Evolutionary conservation across 2,888 invertebrate species (phyloP), one percentile per base, ranked within the genome.

Genomic region (Xestia xanthographa): DNA sequence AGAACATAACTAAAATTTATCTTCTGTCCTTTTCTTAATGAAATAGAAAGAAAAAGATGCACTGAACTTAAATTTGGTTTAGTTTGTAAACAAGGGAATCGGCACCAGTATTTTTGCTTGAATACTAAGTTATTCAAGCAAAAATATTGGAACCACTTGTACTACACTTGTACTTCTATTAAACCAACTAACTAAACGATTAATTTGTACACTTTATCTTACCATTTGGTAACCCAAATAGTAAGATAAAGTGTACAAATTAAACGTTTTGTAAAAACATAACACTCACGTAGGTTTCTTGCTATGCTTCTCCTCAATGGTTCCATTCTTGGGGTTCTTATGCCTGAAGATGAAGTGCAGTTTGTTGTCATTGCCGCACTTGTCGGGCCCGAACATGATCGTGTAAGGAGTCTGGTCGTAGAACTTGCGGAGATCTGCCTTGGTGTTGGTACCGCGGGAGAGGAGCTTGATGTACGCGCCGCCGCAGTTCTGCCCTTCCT

Each of bases 381-480:
- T 99, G 97, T 99, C 99, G 14, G 99, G 99, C 0, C 99, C 99
- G 96, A 99, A 99, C 99, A 99, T 99, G 91, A 99, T 99, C 4
- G 99, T 98, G 96, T 99, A 99, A 0, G 99, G 98, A 0, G 99
- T 99, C 95, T 99, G 99, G 96, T 99, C 99, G 93, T 98, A 97
- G 96, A 99, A 99, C 91, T 97, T 97, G 85, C 97, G 98, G 72
- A 99, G 97, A 91, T 99, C 98, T 0, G 93, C 93, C 74, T 93
- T 94, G 0, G 92, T 93, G 91, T 97, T 97, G 65, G 97, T 96
- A 75, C 98, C 97, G 43, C 98, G 97, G 20, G 98, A 98, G 29
- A 99, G 96, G 66, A 99, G 97, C 95, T 99, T 99, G 68, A 99
- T 96, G 94, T 99, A 99, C 14, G 99, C 99, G 17, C 99, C 99